Evolutionary conservation across 1,140 invertebrate species (phyloP), one percentile per base, ranked within the genome.

Genomic region (Acyrthosiphon pisum): DNA sequence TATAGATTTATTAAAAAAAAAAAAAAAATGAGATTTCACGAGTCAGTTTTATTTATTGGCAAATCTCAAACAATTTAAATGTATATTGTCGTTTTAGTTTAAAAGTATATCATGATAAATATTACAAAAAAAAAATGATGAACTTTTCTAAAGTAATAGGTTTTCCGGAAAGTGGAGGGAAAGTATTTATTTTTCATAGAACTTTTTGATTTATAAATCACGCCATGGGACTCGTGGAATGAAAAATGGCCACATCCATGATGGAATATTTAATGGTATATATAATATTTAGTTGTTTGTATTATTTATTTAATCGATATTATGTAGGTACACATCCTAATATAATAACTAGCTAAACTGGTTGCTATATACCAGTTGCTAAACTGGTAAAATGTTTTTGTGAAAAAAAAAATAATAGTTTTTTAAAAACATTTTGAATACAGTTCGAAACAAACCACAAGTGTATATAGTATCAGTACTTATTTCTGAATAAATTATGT

Each of bases 131-230:
- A 84, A 83, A 37, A 83, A 44, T 41, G 83, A 84, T 84, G 41
- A 84, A 84, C 37, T 84, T 14, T 84, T 84, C 3, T 22, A 41
- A 23, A 84, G 83, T 84, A 37, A 23, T 83, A 83, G 76, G 35
- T 37, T 37, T 35, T 83, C 20, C 20, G 20, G 35, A 83, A 23
- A 83, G 35, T 83, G 35, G n/a, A 76, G 14, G 18, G 68, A 35
- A 76, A 76, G n/a, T 76, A 18, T 35, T 83, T 83, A 76, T 76
- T 76, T n/a, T 76, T 76, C 60, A 76, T 76, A 37, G 76, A 83
- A 37, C 18, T 37, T 83, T 37, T 83, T 37, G 76, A 83, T 83
- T 83, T 83, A 83, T 83, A 83, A 37, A 37, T 83, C 8, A 81
- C 20, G 37, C 18, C n/a, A 37, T 8, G 20, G 7, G 35, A 35